A percentile compares a stretch with the other conserved stretches of the same genome.
phyloP scores from a whole-genome alignment of 2,888 invertebrate genomes.

The Anagyrus pseudococci region DNA sequence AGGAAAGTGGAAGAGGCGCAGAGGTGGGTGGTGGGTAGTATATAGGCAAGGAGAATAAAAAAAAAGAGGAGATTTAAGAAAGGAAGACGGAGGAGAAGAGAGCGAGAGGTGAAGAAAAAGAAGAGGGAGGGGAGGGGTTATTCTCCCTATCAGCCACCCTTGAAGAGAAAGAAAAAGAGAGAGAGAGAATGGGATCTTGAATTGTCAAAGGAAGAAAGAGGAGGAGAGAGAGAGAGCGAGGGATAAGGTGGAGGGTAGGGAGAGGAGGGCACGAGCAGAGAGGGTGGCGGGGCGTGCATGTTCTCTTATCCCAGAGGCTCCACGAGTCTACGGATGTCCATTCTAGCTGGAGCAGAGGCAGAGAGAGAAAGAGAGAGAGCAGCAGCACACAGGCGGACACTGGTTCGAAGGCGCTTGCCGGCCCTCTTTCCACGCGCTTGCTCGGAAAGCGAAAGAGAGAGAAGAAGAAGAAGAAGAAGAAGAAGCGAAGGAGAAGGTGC shows the following conservation, averaged over 20 bases:
- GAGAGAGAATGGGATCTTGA: too few species aligned
- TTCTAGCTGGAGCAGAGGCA: too few species aligned
- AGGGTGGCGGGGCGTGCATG: slow-evolving; percentile 2
- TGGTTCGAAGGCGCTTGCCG: slow-evolving; percentile 13
- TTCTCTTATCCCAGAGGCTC: not conserved
- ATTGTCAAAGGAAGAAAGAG: not conserved
- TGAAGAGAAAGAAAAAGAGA: too few species aligned
- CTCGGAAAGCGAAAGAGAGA: not conserved
- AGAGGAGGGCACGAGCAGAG: not conserved
- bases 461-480: not conserved
- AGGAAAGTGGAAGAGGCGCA: too few species aligned
- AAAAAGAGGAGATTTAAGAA: too few species aligned
- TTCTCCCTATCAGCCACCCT: not conserved
- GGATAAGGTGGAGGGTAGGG: not conserved
- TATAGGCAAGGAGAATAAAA: too few species aligned
- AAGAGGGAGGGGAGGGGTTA: not conserved
- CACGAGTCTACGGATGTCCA: slow-evolving; percentile 2
- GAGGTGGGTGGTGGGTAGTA: too few species aligned
- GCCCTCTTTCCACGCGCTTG: too few species aligned
- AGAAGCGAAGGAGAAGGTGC: too few species aligned
- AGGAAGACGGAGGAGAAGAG: too few species aligned
- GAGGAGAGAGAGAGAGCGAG: not conserved
- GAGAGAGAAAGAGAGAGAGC: too few species aligned
- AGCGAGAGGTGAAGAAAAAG: not conserved
- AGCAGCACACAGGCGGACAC: not conserved